A percentile compares a stretch with the other conserved stretches of the same genome.
These are phyloP conservation scores for Poicephalus meyeri DNA, from an alignment of 2,113 vertebrate species.

Conservation along the genomic window DNA sequence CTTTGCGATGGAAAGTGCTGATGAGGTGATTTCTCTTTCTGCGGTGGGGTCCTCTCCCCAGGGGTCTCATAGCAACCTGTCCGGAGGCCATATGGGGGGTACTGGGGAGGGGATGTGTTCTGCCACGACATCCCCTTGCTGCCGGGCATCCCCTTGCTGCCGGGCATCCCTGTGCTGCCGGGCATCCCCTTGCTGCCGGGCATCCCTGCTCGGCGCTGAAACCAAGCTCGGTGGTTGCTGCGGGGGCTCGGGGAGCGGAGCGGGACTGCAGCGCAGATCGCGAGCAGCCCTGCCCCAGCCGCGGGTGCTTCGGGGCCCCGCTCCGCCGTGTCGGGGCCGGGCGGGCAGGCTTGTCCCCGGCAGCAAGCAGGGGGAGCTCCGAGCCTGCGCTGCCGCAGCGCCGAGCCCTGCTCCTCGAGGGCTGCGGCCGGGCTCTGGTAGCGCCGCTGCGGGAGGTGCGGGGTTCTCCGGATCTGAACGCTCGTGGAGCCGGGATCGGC, in stretches of 20 bases:
- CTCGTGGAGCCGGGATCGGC: too few relatives aligned
- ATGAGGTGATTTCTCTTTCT: neutral
- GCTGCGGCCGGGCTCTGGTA: rapidly evolving
- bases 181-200: too few relatives aligned
- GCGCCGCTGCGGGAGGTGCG: too few relatives aligned
- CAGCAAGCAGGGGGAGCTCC: neutral
- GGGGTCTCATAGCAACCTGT: neutral
- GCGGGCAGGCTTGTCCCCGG: neutral
- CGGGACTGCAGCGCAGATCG: rapidly evolving
- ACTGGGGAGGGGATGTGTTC: rapidly evolving
- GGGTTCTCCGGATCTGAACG: too few relatives aligned
- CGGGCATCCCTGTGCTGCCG: neutral
- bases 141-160: too few relatives aligned
- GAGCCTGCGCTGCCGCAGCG: neutral
- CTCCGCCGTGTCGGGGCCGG: neutral
- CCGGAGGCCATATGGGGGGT: rapidly evolving
- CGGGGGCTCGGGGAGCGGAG: rapidly evolving
- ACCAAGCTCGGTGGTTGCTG: rapidly evolving
- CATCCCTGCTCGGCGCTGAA: neutral
- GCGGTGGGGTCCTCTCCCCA: neutral
- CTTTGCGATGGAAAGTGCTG: neutral
- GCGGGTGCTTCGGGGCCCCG: neutral
- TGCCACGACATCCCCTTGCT: neutral
- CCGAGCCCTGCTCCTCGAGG: neutral
- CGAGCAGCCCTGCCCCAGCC: rapidly evolving